Base-by-base conservation (phyloP, 2,797 vertebrate species). In the Menidia menidia region DNA sequence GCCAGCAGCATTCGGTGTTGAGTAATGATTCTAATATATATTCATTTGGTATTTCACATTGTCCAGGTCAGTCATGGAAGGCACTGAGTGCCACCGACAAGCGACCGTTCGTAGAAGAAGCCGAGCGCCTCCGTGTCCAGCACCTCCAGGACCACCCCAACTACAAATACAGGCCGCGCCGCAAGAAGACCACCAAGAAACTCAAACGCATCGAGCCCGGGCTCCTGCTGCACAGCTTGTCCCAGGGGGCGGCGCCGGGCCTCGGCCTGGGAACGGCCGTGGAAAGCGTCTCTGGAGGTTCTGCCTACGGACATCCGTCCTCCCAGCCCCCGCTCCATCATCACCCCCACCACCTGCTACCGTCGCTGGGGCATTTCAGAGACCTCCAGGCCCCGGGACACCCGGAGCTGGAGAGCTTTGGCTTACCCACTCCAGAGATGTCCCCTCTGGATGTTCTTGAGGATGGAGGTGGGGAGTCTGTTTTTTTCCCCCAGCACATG, bases 401-500 rank as follows among this genome's bases (percentile, higher is more conserved):
- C 87, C 95, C 94, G 2, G 98, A 98, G 75, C 86, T 97, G 81
- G 98, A 98, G 87, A 97, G 95, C 88, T 96, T 96, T 33, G 97
- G 97, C 78, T 92, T 99, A 68, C 98, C 98, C 69, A 99, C 98
- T 19, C 98, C 98, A 0, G 98, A 99, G 95, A 98, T 98, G 97
- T 99, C 98, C 31, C 98, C 98, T 8, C 93, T 98, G 92, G 98
- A 98, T 62, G 95, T 98, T 82, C 89, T 98, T 90, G 97, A 98
- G 70, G 95, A 97, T 11, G 91, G 91, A 39, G 86, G 80, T 0
- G 94, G 94, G 10, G 97, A 99, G 67, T 95, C 96, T 0, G 95
- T 97, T 14, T 99, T 99, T 92, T 99, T 99, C 76, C 98, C 98
- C 4, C 95, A 96, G 3, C 97, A 98, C 77, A 93, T 96, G 92